Base-by-base conservation (phyloP, 2,888 invertebrate genomes). In the Drosophila greeni region DNA sequence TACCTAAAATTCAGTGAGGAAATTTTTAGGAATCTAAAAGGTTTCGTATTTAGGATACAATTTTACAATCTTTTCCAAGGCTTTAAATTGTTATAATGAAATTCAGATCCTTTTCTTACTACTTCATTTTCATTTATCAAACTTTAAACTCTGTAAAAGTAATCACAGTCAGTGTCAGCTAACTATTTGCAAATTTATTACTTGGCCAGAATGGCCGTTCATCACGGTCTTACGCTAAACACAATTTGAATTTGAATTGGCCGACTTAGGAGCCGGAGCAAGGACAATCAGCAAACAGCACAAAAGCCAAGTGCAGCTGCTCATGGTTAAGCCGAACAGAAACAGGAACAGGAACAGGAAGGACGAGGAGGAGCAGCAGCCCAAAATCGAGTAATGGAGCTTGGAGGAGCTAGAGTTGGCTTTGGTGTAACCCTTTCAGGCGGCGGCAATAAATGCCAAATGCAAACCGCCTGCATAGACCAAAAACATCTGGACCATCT, bases 381-480 rank as follows among this genome's bases (percentile, higher is more conserved):
- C 48, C 55, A 14, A 36, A 20, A 37, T 51, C 47, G 24, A 34
- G 52, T 14, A 23, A 24, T 12, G 18, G 45, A 42, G 52, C 2
- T 1, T 0, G 24, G 34, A 18, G 36, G 9, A 20, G n/a, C 24
- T 14, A 9, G 18, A 16, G 16, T 11, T 11, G 20, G 26, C 23
- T 2, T 18, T n/a, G 14, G 60, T 7, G 11, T 62, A 37, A 45
- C 59, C 60, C 29, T 26, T 47, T 24, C 31, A 20, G 23, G 58
- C 52, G 49, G 66, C 67, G 49, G 72, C 82, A 76, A 84, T 79
- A 84, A 79, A 79, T 79, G 79, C 79, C 84, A 84, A 82, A 79
- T 79, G 82, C 79, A 84, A 84, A 68, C 66, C 61, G 56, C 68
- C 68, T 66, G 53, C 58, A 74, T 52, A 18, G 45, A 42, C 82